phyloP scores from a whole-genome alignment of 30 jellyfish, hydroid and myxozoan species.

The Hydractinia echinata region DNA sequence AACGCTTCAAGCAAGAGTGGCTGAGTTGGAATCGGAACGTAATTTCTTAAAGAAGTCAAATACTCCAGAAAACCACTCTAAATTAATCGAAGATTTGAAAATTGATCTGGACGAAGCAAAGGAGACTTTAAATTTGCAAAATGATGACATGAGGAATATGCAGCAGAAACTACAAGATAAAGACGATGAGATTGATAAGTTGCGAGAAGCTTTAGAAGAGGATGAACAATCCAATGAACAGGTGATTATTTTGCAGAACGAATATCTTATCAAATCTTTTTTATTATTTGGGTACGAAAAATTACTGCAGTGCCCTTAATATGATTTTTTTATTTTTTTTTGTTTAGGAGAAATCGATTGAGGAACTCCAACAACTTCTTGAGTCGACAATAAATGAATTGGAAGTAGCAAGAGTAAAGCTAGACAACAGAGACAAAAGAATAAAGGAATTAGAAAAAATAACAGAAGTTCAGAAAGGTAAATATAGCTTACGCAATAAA shows the following conservation, averaged over 20 bases:
- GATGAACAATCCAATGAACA: conserved; percentile 12
- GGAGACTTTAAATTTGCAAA: conserved; percentile 71
- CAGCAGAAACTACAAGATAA: conserved; percentile 65
- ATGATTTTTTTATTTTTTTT: not conserved
- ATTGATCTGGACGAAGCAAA: conserved; percentile 68
- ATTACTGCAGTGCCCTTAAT: not conserved
- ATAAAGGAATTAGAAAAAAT: conserved; percentile 33
- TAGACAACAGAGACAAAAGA: conserved; percentile 57
- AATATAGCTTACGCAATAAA: conserved; percentile 53
- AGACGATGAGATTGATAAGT: conserved; percentile 68
- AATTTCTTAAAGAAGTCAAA: conserved; percentile 59
- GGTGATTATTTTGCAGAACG: not conserved
- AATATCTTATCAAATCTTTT: no score
- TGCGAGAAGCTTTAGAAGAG: conserved; percentile 57
- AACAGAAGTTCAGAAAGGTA: conserved; percentile 42
- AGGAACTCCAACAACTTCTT: conserved; percentile 42
- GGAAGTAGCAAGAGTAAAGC: conserved; percentile 63
- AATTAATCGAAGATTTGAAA: conserved; percentile 34
- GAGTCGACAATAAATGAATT: conserved; percentile 55
- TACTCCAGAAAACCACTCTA: conserved; percentile 69
- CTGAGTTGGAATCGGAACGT: conserved; percentile 56
- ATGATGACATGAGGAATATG: conserved; percentile 52
- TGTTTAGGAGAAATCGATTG: conserved; percentile 16
- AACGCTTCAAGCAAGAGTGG: conserved; percentile 52
- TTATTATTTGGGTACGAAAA: not conserved